Conservation (phyloP, 2,797 vertebrate genomes). For the Chloroceryle amazona region DNA sequence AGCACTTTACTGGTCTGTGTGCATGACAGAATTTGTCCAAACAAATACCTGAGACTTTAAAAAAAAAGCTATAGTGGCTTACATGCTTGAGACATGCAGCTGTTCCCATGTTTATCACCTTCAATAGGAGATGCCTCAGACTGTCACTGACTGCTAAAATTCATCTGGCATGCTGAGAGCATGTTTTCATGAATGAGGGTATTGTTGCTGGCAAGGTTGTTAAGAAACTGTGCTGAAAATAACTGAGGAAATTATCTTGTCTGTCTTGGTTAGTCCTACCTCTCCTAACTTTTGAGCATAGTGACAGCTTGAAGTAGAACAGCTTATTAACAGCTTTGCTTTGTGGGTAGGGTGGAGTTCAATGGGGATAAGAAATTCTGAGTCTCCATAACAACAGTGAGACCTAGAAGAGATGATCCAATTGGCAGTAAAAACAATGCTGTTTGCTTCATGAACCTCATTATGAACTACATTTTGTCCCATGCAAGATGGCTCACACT, state of each 20-base stretch:
- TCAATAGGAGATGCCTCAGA: background rate
- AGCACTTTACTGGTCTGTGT: background rate
- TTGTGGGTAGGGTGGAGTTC: background rate
- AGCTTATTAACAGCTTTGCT: background rate
- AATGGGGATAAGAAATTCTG: background rate
- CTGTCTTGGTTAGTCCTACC: background rate
- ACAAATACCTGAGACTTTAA: background rate
- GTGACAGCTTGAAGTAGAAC: background rate
- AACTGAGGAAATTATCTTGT: background rate
- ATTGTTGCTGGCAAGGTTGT: background rate
- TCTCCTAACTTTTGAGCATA: background rate
- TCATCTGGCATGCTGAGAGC: background rate
- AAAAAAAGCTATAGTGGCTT: background rate
- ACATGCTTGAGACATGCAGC: accelerated
- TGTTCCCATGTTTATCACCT: background rate
- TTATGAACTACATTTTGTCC: background rate
- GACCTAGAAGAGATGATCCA: background rate
- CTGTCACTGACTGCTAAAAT: background rate
- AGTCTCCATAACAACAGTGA: background rate
- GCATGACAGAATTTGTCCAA: background rate
- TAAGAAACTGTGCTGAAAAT: background rate
- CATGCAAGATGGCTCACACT: background rate
- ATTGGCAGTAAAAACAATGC: background rate
- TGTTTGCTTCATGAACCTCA: background rate
- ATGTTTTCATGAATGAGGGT: background rate